Base-by-base conservation (phyloP, 2,113 vertebrate genomes). In the Leucoraja erinaceus region DNA sequence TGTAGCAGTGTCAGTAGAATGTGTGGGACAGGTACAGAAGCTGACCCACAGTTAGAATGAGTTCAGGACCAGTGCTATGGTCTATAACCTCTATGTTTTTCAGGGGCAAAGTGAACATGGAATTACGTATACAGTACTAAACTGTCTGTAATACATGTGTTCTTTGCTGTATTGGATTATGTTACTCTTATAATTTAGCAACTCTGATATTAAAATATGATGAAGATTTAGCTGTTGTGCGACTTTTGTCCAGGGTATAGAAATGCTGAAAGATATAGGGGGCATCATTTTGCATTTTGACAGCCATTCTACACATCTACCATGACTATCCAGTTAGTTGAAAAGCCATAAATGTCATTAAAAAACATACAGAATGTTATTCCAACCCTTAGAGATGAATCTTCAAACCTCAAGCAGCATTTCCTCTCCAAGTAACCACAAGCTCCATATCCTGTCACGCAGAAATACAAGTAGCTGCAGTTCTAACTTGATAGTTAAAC, bases 361-460 rank as follows among this genome's bases (percentile, higher is more conserved):
- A 88, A 14, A 63, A 63, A 61, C 63, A 28, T 31, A 18, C 59
- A 63, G 59, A 66, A n/a, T 72, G 63, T 72, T 70, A 91, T 91
- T 72, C 88, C 88, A 70, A 33, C 83, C 59, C 83, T 63, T 88
- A 61, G n/a, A 88, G 28, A 63, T 31, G 5, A 33, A 16, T 18
- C 33, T 31, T 61, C 70, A 91, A 72, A 18, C 61, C 33, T 22
- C 61, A 7, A 70, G 59, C 86, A 90, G 66, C 18, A 70, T 68
- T 91, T 91, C 88, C 88, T 31, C 18, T 47, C 10, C 31, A 25
- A 33, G 63, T 25, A 25, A 91, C 88, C 88, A 70, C 88, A 16
- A 68, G 33, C 9, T 38, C 88, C 88, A 90, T 90, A 90, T 90
- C 88, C 88, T 90, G 63, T 90, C n/a, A 90, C 66, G 56, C 63